Percentiles rank a stretch among this genome's conserved stretches.
phyloP scores from a whole-genome alignment of 2,888 invertebrate genomes.

The Apotomis betuletana region DNA sequence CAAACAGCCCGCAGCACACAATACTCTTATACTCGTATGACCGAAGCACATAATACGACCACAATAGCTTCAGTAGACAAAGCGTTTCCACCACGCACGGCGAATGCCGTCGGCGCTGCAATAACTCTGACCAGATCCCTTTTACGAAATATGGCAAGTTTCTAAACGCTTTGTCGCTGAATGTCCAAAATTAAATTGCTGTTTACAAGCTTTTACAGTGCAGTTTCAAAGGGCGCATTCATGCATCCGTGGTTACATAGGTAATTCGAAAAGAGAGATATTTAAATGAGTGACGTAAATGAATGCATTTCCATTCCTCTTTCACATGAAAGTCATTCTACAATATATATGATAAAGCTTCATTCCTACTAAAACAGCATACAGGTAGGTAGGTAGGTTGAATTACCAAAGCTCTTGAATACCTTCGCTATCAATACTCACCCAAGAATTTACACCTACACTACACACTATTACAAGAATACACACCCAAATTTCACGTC shows the following conservation, averaged over 20 bases:
- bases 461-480: too few species aligned
- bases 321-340: neutral
- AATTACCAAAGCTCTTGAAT: conserved; percentile 6
- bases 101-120: neutral
- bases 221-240: neutral
- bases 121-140: conserved; percentile 11
- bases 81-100: conserved; percentile 15
- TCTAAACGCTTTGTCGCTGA: conserved; percentile 12
- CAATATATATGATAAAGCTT: neutral
- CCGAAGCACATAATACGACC: conserved; percentile 25
- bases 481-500: too few species aligned
- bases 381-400: too few species aligned
- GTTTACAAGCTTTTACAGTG: conserved; percentile 5
- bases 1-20: conserved; percentile 2
- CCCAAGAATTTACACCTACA: too few species aligned
- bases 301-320: too few species aligned
- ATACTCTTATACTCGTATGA: conserved; percentile 25
- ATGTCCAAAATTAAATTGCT: conserved; percentile 12
- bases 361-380: too few species aligned
- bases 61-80: conserved; percentile 13
- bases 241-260: neutral
- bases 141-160: conserved; percentile 16
- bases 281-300: too few species aligned
- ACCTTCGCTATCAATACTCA: conserved; percentile 14
- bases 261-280: too few species aligned